Evolutionary conservation across 2,797 vertebrate genomes (phyloP).

Genomic region (Microctenopoma steveboyesi): DNA sequence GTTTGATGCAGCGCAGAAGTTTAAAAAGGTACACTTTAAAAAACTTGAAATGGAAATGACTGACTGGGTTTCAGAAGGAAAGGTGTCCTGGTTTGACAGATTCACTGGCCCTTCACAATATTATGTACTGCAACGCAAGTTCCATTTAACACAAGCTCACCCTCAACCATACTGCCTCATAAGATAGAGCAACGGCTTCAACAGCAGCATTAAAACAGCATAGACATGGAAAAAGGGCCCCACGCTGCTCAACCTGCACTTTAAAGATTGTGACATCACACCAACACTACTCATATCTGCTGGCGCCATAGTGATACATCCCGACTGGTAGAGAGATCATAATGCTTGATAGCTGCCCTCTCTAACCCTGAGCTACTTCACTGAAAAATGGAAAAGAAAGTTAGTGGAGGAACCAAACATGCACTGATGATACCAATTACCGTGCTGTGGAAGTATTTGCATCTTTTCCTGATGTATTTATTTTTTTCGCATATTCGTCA

Average conservation of each 20-base stretch:
- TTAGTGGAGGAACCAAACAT: slow-evolving; percentile 31
- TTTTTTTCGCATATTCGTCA: too few relatives aligned
- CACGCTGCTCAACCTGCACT: slow-evolving; percentile 35
- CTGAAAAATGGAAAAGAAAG: slow-evolving; percentile 17
- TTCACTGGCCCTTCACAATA: slow-evolving; percentile 14
- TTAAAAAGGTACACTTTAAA: not conserved
- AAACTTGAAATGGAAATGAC: not conserved
- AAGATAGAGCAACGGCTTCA: slow-evolving; percentile 20
- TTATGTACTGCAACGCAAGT: not conserved
- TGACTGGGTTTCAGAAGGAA: not conserved
- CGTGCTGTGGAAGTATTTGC: too few relatives aligned
- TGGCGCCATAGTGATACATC: slow-evolving; percentile 43
- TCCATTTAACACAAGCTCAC: slow-evolving; percentile 20
- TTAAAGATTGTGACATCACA: slow-evolving; percentile 58
- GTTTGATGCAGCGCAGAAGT: not conserved
- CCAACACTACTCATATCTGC: slow-evolving; percentile 27
- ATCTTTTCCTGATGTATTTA: too few relatives aligned
- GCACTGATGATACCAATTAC: slow-evolving; percentile 44
- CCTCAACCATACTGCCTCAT: slow-evolving; percentile 19
- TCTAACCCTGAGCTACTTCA: slow-evolving; percentile 37
- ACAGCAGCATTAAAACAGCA: slow-evolving; percentile 12
- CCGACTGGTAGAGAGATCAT: slow-evolving; percentile 29
- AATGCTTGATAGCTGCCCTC: slow-evolving; percentile 28
- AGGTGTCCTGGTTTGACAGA: slow-evolving; percentile 18
- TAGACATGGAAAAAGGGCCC: slow-evolving; percentile 19